These are phyloP conservation scores for Melanotaenia maccullochi DNA, from an alignment of 2,797 vertebrate genomes.

Conservation along the genomic window DNA sequence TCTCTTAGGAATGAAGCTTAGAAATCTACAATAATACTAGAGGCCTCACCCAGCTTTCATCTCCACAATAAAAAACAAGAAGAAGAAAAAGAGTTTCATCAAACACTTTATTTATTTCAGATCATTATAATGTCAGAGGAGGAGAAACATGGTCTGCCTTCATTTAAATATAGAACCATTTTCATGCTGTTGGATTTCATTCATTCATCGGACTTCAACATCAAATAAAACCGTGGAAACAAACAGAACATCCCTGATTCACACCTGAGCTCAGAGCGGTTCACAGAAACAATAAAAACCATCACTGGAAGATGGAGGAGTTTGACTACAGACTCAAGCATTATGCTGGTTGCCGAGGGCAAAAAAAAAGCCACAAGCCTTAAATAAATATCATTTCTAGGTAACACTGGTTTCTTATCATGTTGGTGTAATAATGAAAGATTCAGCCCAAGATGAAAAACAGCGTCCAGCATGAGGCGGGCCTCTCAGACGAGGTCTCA, in stretches of 20 bases:
- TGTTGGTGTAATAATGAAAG: no score
- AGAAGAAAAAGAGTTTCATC: neutral
- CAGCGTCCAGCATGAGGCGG: no score
- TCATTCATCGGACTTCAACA: neutral
- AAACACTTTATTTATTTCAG: slow-evolving; percentile 54
- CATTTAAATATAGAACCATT: slow-evolving; percentile 8
- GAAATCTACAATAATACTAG: no score
- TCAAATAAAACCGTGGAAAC: neutral
- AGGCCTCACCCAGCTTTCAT: no score
- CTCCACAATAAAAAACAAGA: neutral
- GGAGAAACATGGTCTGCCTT: slow-evolving; percentile 12
- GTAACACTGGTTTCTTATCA: neutral
- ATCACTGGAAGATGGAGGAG: neutral
- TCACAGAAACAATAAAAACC: no score
- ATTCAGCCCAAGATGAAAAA: no score
- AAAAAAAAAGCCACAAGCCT: no score
- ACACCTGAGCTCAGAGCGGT: no score
- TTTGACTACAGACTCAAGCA: slow-evolving; percentile 26
- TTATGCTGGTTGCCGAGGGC: neutral
- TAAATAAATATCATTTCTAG: slow-evolving; percentile 30
- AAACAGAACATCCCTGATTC: slow-evolving; percentile 9
- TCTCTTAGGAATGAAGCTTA: no score
- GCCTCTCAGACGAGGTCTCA: slow-evolving; percentile 68
- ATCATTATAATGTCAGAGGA: slow-evolving; percentile 6
- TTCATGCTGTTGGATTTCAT: neutral